Base-by-base conservation (phyloP, 2,888 invertebrate species). In the Desoria tigrina region DNA sequence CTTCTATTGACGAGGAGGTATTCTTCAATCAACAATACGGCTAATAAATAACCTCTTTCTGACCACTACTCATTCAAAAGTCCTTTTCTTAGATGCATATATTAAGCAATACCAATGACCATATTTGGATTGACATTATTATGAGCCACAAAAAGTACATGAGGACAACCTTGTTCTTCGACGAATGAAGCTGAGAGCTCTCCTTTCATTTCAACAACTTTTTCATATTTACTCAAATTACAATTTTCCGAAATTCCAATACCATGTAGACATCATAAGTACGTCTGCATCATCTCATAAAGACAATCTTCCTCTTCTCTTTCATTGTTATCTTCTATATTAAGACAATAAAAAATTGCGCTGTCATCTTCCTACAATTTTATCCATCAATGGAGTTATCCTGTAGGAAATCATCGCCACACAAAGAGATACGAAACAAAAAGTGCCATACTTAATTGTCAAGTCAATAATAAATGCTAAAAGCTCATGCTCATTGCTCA, bases 61-160 rank as follows among this genome's bases (percentile, higher is more conserved):
- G n/a, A 45, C 16, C n/a, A 21, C 45, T 11, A 9, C 39, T 39
- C 9, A 39, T 9, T 18, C 45, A 18, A 45, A 45, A 45, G 45
- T 21, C 11, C 4, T 32, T 32, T 32, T 32, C 45, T 45, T 45
- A 59, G 23, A 39, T 59, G 37, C 21, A 59, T 28, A 59, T 18
- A 59, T 59, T 50, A 50, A 59, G 50, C 50, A 59, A 59, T 59
- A 28, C 23, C 28, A n/a, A 49, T 11, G n/a, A 26, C 59, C 59
- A 50, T 59, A 59, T 59, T 59, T 59, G 50, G 59, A 27, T 21
- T 28, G 23, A 50, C 28, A 50, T 27, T 27, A 59, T 26, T 28
- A n/a, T 21, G 49, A 59, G 24, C 45, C 24, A 49, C 49, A 32
- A 32, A 32, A 32, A 32, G 4, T 59, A 27, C 6, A 16, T n/a